These are phyloP conservation scores for Meleagris gallopavo DNA, from an alignment of 2,113 vertebrate species.

Conservation along the genomic window DNA sequence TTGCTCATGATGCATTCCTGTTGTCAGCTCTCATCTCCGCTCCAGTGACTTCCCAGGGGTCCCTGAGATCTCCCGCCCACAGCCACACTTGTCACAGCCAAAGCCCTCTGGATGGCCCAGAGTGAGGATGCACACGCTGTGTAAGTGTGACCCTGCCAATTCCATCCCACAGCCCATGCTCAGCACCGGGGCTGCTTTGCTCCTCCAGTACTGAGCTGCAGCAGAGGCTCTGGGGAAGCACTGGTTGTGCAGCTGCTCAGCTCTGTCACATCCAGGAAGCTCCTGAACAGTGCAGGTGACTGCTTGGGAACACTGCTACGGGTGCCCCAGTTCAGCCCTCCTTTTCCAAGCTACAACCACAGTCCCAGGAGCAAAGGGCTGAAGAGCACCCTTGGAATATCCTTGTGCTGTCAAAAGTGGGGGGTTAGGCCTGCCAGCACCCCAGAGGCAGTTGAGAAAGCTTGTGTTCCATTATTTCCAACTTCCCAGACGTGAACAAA, in stretches of 20 bases:
- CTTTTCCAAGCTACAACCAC: not conserved
- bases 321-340: not conserved
- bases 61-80: fast-evolving
- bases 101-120: not conserved
- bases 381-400: not conserved
- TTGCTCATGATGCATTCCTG: not conserved
- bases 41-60: not conserved
- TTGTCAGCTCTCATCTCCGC: not conserved
- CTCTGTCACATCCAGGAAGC: not conserved
- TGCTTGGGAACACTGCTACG: not conserved
- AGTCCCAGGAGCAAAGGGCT: not conserved
- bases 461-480: not conserved
- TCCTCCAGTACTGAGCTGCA: not conserved
- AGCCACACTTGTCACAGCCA: not conserved
- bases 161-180: not conserved
- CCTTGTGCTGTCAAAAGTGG: not conserved
- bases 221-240: not conserved
- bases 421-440: not conserved
- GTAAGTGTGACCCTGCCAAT: not conserved
- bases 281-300: not conserved
- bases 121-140: not conserved
- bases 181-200: not conserved
- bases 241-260: not conserved
- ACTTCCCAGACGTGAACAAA: not conserved
- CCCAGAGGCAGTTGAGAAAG: not conserved